Conservation (phyloP, 2,113 vertebrate species). For the Rhagologus leucostigma region DNA sequence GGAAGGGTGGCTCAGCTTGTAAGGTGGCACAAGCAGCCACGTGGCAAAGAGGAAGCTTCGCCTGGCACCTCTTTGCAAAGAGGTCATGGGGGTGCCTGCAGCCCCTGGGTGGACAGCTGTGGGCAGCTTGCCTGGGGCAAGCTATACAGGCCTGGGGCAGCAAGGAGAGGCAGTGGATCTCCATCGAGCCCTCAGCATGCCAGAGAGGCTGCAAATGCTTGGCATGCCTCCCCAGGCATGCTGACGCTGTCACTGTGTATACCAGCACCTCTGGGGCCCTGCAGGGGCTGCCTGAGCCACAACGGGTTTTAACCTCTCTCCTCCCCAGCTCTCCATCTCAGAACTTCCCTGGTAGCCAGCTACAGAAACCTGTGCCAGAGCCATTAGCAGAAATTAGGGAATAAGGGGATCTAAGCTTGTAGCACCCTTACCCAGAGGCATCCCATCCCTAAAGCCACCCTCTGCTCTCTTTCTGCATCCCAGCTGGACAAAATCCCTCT, state of each 20-base stretch:
- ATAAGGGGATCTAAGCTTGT: neutral
- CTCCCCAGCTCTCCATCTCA: neutral
- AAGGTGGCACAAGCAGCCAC: neutral
- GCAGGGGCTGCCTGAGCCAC: neutral
- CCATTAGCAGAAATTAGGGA: neutral
- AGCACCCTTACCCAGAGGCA: neutral
- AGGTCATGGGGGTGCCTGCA: neutral
- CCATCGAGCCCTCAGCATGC: rapidly evolving
- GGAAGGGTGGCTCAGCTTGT: neutral
- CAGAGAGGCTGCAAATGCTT: neutral
- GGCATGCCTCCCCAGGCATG: neutral
- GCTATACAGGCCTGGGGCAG: neutral
- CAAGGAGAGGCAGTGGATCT: neutral
- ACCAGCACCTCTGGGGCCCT: neutral
- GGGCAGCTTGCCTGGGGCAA: neutral
- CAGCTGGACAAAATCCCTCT: neutral
- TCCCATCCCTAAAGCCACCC: neutral
- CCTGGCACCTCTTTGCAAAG: neutral
- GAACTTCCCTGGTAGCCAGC: neutral
- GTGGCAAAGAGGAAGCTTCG: neutral
- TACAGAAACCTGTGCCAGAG: neutral
- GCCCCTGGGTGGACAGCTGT: neutral
- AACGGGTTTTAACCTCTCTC: rapidly evolving
- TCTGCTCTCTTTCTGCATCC: neutral
- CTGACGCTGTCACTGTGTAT: neutral